phyloP scores from a whole-genome alignment of 1,140 invertebrate genomes.

The Archegozetes longisetosus region DNA sequence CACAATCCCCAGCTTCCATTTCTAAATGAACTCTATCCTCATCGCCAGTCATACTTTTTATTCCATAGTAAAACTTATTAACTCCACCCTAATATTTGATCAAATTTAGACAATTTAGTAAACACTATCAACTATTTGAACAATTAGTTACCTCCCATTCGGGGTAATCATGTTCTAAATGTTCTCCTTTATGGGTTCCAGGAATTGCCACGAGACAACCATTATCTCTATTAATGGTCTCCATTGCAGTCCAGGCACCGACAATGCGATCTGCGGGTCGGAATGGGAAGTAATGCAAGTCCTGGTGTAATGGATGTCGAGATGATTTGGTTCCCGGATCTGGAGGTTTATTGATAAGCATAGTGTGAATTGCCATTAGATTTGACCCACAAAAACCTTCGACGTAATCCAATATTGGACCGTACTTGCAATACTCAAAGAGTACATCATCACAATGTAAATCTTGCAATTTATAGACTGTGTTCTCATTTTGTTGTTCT shows the following conservation, averaged over 20 bases:
- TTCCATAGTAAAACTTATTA: constrained; percentile 68
- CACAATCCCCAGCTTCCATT: constrained; percentile 72
- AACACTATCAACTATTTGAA: too few relatives aligned
- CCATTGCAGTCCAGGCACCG: constrained; percentile 77
- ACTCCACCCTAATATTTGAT: too few relatives aligned
- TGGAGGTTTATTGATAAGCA: constrained; percentile 84
- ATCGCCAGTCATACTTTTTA: constrained; percentile 38
- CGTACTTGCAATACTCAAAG: constrained; percentile 45
- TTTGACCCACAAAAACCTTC: constrained; percentile 60
- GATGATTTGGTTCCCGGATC: constrained; percentile 38
- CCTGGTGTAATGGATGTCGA: constrained; percentile 45
- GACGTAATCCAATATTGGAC: constrained; percentile 49
- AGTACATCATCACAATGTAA: constrained; percentile 51
- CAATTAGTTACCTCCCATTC: too few relatives aligned
- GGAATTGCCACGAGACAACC: constrained; percentile 70
- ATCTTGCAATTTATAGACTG: constrained; percentile 68
- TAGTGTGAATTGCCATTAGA: constrained; percentile 62
- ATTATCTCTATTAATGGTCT: constrained; percentile 52
- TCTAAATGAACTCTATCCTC: constrained; percentile 41
- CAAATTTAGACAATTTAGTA: too few relatives aligned
- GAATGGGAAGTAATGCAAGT: constrained; percentile 75
- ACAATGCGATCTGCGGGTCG: constrained; percentile 58
- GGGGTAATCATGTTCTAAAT: constrained; percentile 56
- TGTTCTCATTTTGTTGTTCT: constrained; percentile 41
- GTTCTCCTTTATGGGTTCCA: constrained; percentile 47